phyloP scores from a whole-genome alignment of 2,888 invertebrate genomes.

The Conops quadrifasciatus region DNA sequence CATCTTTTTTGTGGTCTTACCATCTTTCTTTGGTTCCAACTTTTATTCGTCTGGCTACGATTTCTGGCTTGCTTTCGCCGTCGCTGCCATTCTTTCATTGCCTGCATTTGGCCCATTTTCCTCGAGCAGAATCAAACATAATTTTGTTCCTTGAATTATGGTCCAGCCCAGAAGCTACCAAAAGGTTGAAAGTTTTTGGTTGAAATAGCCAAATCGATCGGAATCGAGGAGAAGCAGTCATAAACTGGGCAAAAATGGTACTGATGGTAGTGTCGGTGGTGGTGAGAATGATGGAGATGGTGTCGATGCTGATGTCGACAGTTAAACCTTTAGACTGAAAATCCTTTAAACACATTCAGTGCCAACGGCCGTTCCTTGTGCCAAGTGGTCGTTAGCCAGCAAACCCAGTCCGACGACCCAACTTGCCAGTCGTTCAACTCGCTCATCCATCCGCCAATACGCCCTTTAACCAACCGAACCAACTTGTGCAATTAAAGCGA shows the following conservation, averaged over 20 bases:
- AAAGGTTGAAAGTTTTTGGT: conserved; percentile 15
- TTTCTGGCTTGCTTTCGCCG: neutral
- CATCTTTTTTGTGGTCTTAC: neutral
- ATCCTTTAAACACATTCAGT: neutral
- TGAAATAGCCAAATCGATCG: neutral
- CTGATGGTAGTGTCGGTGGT: neutral
- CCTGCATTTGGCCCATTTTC: neutral
- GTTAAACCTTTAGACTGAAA: neutral
- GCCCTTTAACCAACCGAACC: neutral
- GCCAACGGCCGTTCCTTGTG: no score
- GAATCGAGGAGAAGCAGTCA: conserved; percentile 6
- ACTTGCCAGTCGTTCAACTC: neutral
- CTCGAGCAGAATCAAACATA: conserved; percentile 5
- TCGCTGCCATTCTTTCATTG: neutral
- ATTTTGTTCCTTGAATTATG: conserved; percentile 25
- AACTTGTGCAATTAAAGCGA: conserved; percentile 44
- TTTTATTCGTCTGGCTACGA: no score
- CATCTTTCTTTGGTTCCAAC: neutral
- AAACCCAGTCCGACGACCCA: no score
- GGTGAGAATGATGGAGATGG: neutral
- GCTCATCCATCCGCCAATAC: neutral
- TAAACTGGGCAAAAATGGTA: neutral
- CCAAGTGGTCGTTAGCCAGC: no score
- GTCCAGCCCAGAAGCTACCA: neutral
- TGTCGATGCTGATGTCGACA: neutral